Conservation (phyloP, 2,113 vertebrate genomes). For the Corapipo altera region DNA sequence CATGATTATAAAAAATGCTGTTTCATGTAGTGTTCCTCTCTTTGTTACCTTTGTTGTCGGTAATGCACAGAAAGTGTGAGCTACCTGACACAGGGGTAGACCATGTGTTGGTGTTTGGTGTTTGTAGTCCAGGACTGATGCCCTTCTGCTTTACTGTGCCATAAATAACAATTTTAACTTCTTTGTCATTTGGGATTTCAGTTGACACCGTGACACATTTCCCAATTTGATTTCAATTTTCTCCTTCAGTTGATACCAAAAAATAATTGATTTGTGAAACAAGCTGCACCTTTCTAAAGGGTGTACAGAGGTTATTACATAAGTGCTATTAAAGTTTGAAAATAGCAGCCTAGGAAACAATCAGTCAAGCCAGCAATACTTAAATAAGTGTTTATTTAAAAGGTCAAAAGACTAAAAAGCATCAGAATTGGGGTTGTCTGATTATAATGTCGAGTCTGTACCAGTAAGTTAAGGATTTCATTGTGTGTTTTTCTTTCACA, state of each 20-base stretch:
- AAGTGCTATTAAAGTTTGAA: not conserved
- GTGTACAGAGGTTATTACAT: not conserved
- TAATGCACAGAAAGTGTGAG: not conserved
- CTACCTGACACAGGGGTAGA: not conserved
- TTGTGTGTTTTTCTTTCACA: constrained; percentile 61
- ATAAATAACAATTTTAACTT: not conserved
- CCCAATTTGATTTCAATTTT: not conserved
- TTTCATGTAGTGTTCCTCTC: not conserved
- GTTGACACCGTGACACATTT: not conserved
- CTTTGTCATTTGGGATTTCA: not conserved
- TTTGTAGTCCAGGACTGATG: not conserved
- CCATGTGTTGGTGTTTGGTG: not conserved
- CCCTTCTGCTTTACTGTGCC: not conserved
- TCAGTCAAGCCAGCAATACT: not conserved
- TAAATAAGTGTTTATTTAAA: not conserved
- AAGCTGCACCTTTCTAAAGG: not conserved
- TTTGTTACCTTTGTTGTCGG: not conserved
- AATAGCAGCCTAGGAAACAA: not conserved
- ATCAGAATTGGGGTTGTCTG: not conserved
- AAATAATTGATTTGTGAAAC: not conserved
- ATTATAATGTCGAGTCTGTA: not conserved
- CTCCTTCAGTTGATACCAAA: not conserved
- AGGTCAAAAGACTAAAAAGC: not conserved
- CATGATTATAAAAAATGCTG: not conserved
- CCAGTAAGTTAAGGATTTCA: not conserved